Base-by-base conservation (phyloP, 2,797 vertebrate species). In the Bovichtus diacanthus region DNA sequence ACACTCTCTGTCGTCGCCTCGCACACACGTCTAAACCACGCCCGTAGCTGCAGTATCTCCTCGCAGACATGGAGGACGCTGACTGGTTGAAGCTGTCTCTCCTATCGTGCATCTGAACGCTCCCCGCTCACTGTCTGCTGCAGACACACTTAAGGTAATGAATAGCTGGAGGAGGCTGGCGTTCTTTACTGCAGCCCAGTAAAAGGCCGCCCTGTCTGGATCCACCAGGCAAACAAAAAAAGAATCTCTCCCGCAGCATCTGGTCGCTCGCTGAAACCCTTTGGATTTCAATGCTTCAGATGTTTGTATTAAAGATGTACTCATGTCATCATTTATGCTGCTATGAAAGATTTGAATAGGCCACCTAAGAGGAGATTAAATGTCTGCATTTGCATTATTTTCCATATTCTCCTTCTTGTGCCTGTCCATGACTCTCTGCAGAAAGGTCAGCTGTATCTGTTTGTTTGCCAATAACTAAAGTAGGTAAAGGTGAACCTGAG, bases 71-170 rank as follows among this genome's bases (percentile, higher is more conserved):
- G n/a, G n/a, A n/a, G n/a, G 18, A 56, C 6, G 54, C 18, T 56
- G 31, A 56, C 85, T 83, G 44, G 61, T 77, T 91, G 92, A 83
- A 92, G 90, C 92, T 92, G 71, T 87, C 82, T 71, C 80, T 80
- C 65, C 85, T 80, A 59, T 76, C 64, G 44, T 83, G 83, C 74
- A 76, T 88, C 74, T 76, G 74, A 82, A 59, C 34, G 31, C 76
- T 74, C 51, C 39, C 71, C 5, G 59, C 84, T 84, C 80, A 50
- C 82, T 76, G 70, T 87, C 86, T 89, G 88, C 88, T 73, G 84
- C 91, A 93, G 85, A 92, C 90, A 91, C 88, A 92, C 93, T 94
- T 91, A 90, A 90, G 90, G 87, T 91, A 93, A 94, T 94, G 89
- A 94, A 93, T 92, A 81, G 90, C 87, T 85, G 86, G 83, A 87